A percentile compares a stretch with the other conserved stretches of the same genome.
phyloP scores from a whole-genome alignment of 1,140 invertebrate genomes.

The Holcopasites calliopsidis region DNA sequence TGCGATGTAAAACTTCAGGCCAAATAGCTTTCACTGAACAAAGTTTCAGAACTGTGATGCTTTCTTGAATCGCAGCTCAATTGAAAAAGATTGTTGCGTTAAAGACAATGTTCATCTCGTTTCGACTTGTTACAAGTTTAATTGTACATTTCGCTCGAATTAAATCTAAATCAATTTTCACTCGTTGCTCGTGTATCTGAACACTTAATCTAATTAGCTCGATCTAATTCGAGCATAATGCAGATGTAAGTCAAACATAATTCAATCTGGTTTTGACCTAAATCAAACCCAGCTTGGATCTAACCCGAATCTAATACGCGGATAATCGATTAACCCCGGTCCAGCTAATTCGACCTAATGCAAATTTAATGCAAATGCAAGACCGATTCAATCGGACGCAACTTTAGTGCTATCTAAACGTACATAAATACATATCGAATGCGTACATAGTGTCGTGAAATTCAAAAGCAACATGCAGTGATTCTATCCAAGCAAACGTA shows the following conservation, averaged over 20 bases:
- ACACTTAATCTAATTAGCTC: background rate
- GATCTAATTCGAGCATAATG: conserved; percentile 8
- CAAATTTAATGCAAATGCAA: conserved; percentile 20
- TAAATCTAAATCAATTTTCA: background rate
- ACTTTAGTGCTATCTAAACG: background rate
- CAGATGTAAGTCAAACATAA: conserved; percentile 21
- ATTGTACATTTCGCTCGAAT: background rate
- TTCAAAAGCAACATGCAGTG: too few species aligned
- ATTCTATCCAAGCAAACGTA: too few species aligned
- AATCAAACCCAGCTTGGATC: conserved; percentile 13
- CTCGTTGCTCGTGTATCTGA: background rate
- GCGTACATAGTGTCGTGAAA: too few species aligned
- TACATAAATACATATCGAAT: conserved; percentile 1
- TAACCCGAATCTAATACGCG: conserved; percentile 1
- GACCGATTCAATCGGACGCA: background rate
- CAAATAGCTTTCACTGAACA: background rate
- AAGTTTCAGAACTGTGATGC: background rate
- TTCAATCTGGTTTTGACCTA: conserved; percentile 21
- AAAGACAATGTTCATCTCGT: conserved; percentile 13
- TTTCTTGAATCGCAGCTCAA: background rate
- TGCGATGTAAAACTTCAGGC: background rate
- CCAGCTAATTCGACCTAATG: conserved; percentile 21
- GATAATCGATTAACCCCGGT: conserved; percentile 9
- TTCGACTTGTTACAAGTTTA: too few species aligned
- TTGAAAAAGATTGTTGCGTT: conserved; percentile 14